Conservation (phyloP, 2,113 vertebrate species). For the Cynopterus brachyotis region DNA sequence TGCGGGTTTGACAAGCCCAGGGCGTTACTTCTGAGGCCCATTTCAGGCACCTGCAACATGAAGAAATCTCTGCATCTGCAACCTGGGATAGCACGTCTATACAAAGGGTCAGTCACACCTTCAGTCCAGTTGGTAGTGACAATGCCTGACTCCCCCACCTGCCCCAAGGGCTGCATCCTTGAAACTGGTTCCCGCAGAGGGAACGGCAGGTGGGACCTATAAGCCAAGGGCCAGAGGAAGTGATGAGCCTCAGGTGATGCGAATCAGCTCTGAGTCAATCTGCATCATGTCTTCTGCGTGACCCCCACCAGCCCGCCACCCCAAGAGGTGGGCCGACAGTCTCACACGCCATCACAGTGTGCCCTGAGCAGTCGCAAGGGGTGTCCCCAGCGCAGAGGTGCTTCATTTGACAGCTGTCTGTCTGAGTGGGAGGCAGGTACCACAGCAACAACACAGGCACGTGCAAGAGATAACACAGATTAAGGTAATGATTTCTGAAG, state of each 20-base stretch:
- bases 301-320: rapidly evolving
- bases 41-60: not conserved
- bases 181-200: not conserved
- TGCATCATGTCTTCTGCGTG: rapidly evolving
- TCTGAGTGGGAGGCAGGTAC: not conserved
- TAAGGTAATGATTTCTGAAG: not conserved
- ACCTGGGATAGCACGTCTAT: not conserved
- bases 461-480: not conserved
- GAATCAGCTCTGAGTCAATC: too few relatives aligned
- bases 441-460: not conserved
- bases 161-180: not conserved
- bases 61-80: not conserved
- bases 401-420: not conserved
- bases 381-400: not conserved
- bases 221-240: not conserved
- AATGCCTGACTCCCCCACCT: too few relatives aligned
- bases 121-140: too few relatives aligned
- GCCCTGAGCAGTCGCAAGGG: not conserved
- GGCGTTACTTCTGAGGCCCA: not conserved
- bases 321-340: not conserved
- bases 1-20: not conserved
- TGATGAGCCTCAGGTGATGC: not conserved
- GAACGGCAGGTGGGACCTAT: not conserved
- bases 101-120: not conserved
- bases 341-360: too few relatives aligned